Evolutionary conservation across 2,113 vertebrate species (phyloP), one percentile per base, ranked within the genome.

Genomic region (Rhinolophus ferrumequinum): DNA sequence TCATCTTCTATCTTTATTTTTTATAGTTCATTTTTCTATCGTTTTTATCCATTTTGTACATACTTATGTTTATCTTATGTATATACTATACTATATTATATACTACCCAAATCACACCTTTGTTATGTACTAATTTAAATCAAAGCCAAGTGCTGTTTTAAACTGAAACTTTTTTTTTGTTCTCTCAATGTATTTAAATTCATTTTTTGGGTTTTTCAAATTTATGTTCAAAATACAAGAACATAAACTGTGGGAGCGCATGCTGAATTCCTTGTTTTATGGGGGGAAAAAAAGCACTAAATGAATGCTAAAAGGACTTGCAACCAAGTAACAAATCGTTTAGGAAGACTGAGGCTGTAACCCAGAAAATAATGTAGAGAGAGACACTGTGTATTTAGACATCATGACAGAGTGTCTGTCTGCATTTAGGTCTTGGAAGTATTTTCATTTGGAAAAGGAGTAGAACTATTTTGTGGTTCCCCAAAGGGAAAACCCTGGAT

Each of bases 391-490:
- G n/a, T 50, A 82, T 12, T 18, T 33, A 73, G 30, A 90, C 12
- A 56, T 58, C 56, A 41, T 75, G 28, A 72, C 8, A 15, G 28
- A 62, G 6, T 33, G 6, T 84, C 60, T 88, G 14, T 60, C 28
- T 84, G 12, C 83, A 94, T 92, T 88, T 41, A 77, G 30, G 24
- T 76, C 52, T 54, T 72, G 21, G 47, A 97, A 88, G 58, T 60
- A 52, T 15, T 90, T 94, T 81, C 8, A 56, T 80, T 94, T 94
- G 38, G 56, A 85, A 93, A 94, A 83, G 16, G 24, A 88, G 24
- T 47, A 77, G 10, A 81, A 79, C 35, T 62, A 50, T 75, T 52
- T 79, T 92, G 22, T 88, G n/a, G 50, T 84, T 88, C 66, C 41
- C 62, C 21, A 75, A 69, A 6, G 13, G 11, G 18, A 93, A 54